Conservation (phyloP, 2,888 invertebrate species). For the Drosophila neoperkinsi region DNA sequence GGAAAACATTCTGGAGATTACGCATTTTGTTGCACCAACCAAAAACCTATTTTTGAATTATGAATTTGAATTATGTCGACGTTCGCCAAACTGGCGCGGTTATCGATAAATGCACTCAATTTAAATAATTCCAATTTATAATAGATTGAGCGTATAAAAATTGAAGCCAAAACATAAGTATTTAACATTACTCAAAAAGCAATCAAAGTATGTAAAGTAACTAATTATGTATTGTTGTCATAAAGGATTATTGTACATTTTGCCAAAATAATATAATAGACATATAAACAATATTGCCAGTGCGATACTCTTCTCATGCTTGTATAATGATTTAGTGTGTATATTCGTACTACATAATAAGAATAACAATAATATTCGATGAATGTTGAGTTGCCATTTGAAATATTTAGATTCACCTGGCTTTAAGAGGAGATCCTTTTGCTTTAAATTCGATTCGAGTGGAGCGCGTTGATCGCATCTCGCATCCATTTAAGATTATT, state of each 20-base stretch:
- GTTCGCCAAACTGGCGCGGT: neutral
- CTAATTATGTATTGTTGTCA: no score
- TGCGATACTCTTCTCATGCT: neutral
- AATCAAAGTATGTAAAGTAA: neutral
- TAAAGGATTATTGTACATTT: no score
- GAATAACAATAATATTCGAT: neutral
- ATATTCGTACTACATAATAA: neutral
- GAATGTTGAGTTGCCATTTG: neutral
- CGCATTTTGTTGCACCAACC: neutral
- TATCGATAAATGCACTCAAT: neutral
- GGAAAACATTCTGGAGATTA: neutral
- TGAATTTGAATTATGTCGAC: neutral
- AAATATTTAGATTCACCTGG: neutral
- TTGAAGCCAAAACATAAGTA: neutral
- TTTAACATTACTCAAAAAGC: neutral
- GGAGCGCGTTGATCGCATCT: slow-evolving; percentile 10
- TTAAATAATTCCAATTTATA: neutral
- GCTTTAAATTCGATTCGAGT: neutral
- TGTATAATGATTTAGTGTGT: neutral
- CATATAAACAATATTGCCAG: no score
- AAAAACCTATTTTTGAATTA: neutral
- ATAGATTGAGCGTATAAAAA: neutral
- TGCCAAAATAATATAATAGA: no score
- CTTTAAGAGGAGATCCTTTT: neutral
- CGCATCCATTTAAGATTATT: slow-evolving; percentile 33